Evolutionary conservation across 1,140 invertebrate genomes (phyloP), one percentile per base, ranked within the genome.

Genomic region (Conus ventricosus): DNA sequence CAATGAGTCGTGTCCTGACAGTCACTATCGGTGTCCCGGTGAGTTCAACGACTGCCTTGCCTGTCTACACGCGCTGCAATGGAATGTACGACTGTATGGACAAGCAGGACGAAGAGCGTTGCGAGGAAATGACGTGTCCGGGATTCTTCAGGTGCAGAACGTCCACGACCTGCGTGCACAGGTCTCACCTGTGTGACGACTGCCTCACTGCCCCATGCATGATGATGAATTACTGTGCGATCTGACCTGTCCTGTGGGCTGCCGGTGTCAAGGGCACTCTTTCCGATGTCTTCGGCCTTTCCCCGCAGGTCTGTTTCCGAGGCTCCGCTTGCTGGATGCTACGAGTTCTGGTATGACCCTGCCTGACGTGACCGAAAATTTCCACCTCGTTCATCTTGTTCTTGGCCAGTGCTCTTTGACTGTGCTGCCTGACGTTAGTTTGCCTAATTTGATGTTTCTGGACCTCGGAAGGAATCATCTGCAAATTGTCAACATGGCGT

Each of bases 191-290:
- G 57, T 57, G 57, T 60, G 57, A 60, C 15, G 57, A 15, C 57
- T 60, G 57, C 57, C 57, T 60, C 57, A 60, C 57, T 60, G 57
- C 57, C 57, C 57, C 8, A 60, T 60, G 57, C 57, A 60, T 60
- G 57, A 60, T 4, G 57, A 90, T 27, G 88, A 89, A 55, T 54
- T 27, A 57, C 76, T 89, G 13, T 90, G 85, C 71, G 57, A 87
- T 5, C 17, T 84, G 13, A 53, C 53, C 54, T 84, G 82, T 57
- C 82, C 82, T 94, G 91, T 55, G 93, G 80, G 39, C 53, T 90
- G 88, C 27, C 27, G 27, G 13, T 90, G 85, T 76, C 55, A 51
- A 57, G 84, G 75, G 75, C 55, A 39, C 27, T 25, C 84, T 5
- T 63, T 88, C 51, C 60, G n/a, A 8, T 88, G 88, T 39, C 20